Evolutionary conservation across 2,888 invertebrate species (phyloP).

Genomic region (Amphipyra tragopoginis): DNA sequence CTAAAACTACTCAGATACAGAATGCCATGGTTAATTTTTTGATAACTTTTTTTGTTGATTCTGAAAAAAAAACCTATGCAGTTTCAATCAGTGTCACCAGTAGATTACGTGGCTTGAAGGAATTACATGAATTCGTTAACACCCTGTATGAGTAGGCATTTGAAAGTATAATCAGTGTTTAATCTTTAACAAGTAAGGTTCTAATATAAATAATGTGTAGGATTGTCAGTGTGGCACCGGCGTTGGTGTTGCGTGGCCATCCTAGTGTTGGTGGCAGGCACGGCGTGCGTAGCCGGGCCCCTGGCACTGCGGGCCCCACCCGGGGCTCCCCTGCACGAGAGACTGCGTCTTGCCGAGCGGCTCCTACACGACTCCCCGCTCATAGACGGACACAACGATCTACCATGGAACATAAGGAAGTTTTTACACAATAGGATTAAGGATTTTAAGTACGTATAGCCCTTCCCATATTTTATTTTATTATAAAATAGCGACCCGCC

Average conservation of each 20-base stretch:
- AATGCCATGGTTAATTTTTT: no score
- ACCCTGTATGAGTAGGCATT: conserved; percentile 43
- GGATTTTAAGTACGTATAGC: conserved; percentile 91
- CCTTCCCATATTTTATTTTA: background rate
- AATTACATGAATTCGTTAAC: no score
- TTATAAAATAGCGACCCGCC: no score
- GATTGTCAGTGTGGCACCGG: conserved; percentile 87
- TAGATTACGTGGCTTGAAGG: no score
- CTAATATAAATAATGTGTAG: conserved; percentile 57
- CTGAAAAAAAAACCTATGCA: no score
- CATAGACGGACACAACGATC: conserved; percentile 96
- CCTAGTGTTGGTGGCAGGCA: conserved; percentile 93
- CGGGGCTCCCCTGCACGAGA: conserved; percentile 94
- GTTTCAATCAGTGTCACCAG: no score
- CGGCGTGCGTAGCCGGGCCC: conserved; percentile 95
- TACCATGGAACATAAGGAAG: conserved; percentile 97
- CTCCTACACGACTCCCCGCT: conserved; percentile 94
- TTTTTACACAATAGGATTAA: conserved; percentile 96
- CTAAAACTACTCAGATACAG: no score
- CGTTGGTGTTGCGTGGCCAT: conserved; percentile 95
- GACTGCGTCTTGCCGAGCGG: conserved; percentile 93
- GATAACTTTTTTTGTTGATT: no score
- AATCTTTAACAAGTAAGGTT: conserved; percentile 2
- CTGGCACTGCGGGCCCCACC: conserved; percentile 94
- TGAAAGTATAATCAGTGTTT: conserved; percentile 21